phyloP scores from a whole-genome alignment of 2,797 vertebrate species.

The Enteromius viviparus region DNA sequence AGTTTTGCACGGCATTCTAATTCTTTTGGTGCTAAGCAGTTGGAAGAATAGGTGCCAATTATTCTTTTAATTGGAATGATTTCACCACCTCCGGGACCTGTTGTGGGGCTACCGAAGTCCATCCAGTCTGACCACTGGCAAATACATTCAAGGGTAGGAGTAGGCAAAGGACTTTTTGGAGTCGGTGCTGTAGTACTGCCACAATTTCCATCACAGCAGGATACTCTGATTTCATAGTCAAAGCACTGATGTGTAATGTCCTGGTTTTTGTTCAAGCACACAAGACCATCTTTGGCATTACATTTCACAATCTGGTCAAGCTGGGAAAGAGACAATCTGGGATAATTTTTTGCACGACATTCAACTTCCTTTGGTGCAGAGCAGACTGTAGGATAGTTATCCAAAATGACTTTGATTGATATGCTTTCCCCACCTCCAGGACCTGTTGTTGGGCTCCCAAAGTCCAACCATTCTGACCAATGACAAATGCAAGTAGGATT shows the following conservation, averaged over 20 bases:
- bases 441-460: conserved; percentile 36
- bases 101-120: neutral
- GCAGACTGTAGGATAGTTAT: conserved; percentile 15
- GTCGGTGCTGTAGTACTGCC: neutral
- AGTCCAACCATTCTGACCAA: conserved; percentile 53
- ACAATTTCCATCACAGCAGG: conserved; percentile 32
- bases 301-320: conserved; percentile 47
- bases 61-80: conserved; percentile 2
- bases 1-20: conserved; percentile 46
- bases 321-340: conserved; percentile 39
- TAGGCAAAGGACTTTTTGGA: neutral
- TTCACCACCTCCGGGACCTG: conserved; percentile 4
- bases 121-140: conserved; percentile 31
- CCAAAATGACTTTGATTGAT: conserved; percentile 24
- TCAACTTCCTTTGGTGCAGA: conserved; percentile 22
- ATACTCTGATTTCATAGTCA: conserved; percentile 50
- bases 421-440: conserved; percentile 42
- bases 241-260: conserved; percentile 38
- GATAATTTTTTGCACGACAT: conserved; percentile 48
- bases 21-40: conserved; percentile 18
- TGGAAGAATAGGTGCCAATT: neutral
- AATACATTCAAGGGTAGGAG: neutral
- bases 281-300: conserved; percentile 22
- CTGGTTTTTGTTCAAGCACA: conserved; percentile 39
- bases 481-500: conserved; percentile 1